Base-by-base conservation (phyloP, 2,888 invertebrate species). In the Epinotia nisella region DNA sequence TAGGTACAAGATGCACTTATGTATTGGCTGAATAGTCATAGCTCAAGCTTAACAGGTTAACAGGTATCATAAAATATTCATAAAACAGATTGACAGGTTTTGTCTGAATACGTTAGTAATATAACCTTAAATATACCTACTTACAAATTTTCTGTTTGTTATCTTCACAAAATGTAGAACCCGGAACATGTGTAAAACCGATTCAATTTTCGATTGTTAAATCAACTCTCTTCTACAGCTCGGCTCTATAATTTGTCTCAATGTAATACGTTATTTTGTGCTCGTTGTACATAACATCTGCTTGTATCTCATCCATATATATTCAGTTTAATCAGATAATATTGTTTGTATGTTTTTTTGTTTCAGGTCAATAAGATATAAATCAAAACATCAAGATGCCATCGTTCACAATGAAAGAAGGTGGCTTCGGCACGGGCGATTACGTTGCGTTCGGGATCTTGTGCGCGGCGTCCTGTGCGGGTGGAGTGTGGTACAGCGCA, bases 381-480 rank as follows among this genome's bases (percentile, higher is more conserved):
- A 65, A 39, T 66, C 61, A 24, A 55, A 35, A 64, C n/a, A 15
- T 69, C 80, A 88, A 76, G 64, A 92, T 92, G 92, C 45, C 83
- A 70, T 93, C 83, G 71, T 93, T 92, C 75, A 91, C 90, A 11
- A 85, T 92, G 87, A 80, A 85, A 71, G 92, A 92, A 78, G 90
- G 91, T 9, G 91, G 91, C 9, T 91, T 93, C 76, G 83, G 84
- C 13, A 83, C 86, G 35, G 84, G 86, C 0, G 93, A 93, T 75
- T 97, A 97, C 88, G 90, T 95, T 53, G 96, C 96, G 51, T 97
- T 98, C 82, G 94, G 94, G 7, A 82, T 95, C 5, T 95, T 97
- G 94, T 94, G 97, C 77, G 80, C 94, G 5, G 82, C 96, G 3
- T 97, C 97, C 0, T 96, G 97, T 15, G 92, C 94, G 2, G 97